Evolutionary conservation across 2,797 vertebrate genomes (phyloP).

Genomic region (Yasuhikotakia modesta): DNA sequence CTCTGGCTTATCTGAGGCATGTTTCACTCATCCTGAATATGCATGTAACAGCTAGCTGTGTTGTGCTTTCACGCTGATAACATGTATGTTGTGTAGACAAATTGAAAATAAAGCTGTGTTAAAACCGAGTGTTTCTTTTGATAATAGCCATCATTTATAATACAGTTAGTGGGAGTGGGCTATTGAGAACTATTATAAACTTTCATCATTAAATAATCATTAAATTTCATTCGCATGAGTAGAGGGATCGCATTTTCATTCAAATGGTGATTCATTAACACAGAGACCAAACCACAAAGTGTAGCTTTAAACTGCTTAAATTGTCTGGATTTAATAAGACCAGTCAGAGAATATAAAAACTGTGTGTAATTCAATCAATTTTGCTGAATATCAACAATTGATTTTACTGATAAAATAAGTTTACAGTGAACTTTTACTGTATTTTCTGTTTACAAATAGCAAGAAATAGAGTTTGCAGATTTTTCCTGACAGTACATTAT

Average conservation of each 20-base stretch:
- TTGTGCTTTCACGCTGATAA: not conserved
- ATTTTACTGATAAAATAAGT: not conserved
- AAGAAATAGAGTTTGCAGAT: not conserved
- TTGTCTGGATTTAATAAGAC: not conserved
- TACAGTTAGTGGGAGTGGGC: not conserved
- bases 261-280: not conserved
- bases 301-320: not conserved
- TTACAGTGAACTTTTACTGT: not conserved
- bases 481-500: too few species aligned
- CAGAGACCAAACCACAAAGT: not conserved
- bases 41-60: too few species aligned
- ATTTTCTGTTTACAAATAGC: not conserved
- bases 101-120: not conserved
- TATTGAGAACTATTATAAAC: not conserved
- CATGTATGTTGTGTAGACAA: not conserved
- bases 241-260: not conserved
- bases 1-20: constrained; percentile 4
- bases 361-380: not conserved
- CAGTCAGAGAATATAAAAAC: not conserved
- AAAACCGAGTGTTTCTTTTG: not conserved
- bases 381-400: not conserved
- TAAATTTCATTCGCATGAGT: not conserved
- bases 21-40: not conserved
- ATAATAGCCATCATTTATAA: not conserved
- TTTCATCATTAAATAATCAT: not conserved